These are phyloP conservation scores for Lumbricus terrestris DNA, from an alignment of 2,888 invertebrate species.

Conservation along the genomic window DNA sequence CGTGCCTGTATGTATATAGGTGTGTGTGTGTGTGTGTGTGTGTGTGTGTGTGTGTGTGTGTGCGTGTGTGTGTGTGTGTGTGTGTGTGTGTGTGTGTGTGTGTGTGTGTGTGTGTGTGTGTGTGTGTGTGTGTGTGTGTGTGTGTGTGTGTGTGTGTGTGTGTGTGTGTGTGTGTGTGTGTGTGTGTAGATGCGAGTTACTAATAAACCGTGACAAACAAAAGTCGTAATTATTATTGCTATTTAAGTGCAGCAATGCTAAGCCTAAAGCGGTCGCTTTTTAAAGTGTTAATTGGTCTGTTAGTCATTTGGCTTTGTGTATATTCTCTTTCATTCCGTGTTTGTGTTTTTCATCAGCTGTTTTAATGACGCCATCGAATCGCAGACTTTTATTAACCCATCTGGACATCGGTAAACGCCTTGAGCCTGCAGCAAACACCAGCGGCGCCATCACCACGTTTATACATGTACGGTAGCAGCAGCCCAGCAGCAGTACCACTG, in stretches of 20 bases:
- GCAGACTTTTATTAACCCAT: neutral
- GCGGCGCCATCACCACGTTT: neutral
- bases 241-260: neutral
- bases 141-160: neutral
- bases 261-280: neutral
- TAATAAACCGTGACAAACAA: too few species aligned
- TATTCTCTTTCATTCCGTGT: neutral
- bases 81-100: too few species aligned
- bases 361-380: neutral
- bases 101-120: too few species aligned
- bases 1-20: too few species aligned
- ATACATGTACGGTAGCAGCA: neutral
- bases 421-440: neutral
- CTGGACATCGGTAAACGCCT: neutral
- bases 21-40: neutral
- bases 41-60: neutral
- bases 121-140: neutral
- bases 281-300: neutral
- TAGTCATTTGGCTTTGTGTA: neutral
- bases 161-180: too few species aligned
- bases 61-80: too few species aligned
- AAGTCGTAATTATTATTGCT: neutral
- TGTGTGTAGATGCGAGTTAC: too few species aligned
- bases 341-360: neutral
- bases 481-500: neutral